These are phyloP conservation scores for Psittacula echo DNA, from an alignment of 2,797 vertebrate species.

Conservation along the genomic window DNA sequence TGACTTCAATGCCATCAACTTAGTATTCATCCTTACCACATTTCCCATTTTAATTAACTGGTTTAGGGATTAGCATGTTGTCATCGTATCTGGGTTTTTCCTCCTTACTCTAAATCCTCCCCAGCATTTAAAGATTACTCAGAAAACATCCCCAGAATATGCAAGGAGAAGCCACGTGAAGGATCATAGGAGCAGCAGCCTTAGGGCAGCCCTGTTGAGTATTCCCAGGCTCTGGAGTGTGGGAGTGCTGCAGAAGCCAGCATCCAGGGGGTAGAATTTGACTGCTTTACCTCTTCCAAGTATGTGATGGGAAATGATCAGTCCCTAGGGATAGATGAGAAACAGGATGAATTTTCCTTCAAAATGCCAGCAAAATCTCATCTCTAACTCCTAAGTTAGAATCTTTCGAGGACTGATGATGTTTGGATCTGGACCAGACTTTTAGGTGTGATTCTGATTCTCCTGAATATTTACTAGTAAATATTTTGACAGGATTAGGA, in stretches of 20 bases:
- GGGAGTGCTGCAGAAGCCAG: neutral
- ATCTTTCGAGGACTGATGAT: rapidly evolving
- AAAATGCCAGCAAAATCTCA: neutral
- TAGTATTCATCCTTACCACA: constrained; percentile 34
- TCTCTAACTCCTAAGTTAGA: neutral
- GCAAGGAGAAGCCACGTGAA: rapidly evolving
- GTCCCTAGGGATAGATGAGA: neutral
- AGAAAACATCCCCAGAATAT: neutral
- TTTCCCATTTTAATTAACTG: constrained; percentile 38
- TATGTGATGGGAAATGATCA: neutral
- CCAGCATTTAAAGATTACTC: neutral
- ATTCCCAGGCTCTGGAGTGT: neutral
- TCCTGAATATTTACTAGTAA: constrained; percentile 3
- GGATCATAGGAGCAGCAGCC: neutral
- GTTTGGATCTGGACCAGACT: neutral
- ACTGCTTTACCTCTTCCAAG: neutral
- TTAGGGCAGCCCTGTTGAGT: rapidly evolving
- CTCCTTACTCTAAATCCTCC: neutral
- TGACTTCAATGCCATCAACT: constrained; percentile 35
- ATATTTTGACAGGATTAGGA: constrained; percentile 45
- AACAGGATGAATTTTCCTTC: neutral
- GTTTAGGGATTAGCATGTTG: constrained; percentile 24
- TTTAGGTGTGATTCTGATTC: neutral
- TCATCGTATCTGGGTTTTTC: neutral
- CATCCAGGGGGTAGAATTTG: neutral